Base-by-base conservation (phyloP, 2,113 vertebrate species). In the Panurus biarmicus region DNA sequence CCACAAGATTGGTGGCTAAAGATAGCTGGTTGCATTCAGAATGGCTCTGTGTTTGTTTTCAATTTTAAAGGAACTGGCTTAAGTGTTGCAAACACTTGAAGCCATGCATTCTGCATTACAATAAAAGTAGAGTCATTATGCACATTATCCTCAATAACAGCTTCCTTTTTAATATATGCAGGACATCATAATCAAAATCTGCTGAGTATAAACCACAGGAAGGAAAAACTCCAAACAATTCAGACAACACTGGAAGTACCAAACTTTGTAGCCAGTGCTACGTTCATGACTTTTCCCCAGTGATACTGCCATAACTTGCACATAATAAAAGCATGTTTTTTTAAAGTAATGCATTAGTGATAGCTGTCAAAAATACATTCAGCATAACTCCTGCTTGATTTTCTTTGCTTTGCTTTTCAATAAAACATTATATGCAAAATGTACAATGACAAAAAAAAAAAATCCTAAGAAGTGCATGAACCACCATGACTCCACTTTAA, bases 61-160 rank as follows among this genome's bases (percentile, higher is more conserved):
- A 96, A 58, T 96, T 96, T 97, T 95, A 97, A 98, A 97, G 83
- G 91, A 96, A 94, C 90, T 92, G 84, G 91, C 95, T 96, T 76
- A 97, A 98, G 92, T 91, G 94, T 94, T 95, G 95, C 95, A 97
- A 97, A 97, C 95, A 97, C 95, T 98, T 85, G 87, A 96, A 97
- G 93, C 95, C 94, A 86, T 96, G 94, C 85, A 90, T 96, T 96
- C 96, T 96, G 96, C 96, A 97, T 97, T 92, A 96, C 95, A 98
- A 97, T 97, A 97, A 97, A 96, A 95, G 89, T 75, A 67, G 77
- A 84, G 79, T 96, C 76, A 90, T 96, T 95, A 95, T 92, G 89
- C 82, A 95, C 95, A 92, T 96, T 95, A 87, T 80, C 35, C 13
- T 61, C 51, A 89, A 22, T 65, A 85, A 67, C 66, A 72, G 53